Evolutionary conservation across 2,797 vertebrate species (phyloP), one percentile per base, ranked within the genome.

Genomic region (Xenopus petersii): DNA sequence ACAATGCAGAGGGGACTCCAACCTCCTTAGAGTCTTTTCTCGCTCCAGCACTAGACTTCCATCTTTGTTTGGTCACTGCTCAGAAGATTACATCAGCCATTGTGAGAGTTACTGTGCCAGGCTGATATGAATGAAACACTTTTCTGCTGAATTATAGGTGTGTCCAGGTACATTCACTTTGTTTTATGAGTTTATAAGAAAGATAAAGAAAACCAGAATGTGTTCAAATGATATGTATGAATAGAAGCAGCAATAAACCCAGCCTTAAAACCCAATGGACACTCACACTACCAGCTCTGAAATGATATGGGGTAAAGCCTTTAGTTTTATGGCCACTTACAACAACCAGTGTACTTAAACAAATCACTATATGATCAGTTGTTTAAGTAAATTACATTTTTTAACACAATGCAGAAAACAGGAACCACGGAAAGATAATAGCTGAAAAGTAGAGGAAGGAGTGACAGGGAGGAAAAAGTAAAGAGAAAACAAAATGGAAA

Each of bases 161-260:
- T 30, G 26, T 30, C 26, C 26, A 30, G 26, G 26, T 30, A 30
- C 26, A 75, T 69, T 75, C 74, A 75, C 74, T 75, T 55, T 30
- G 17, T 56, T 75, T 75, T 75, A 75, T 75, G 60, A 75, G 74
- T 70, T 56, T 17, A 75, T 49, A 21, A 55, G 26, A 2, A 63
- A 12, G 21, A 62, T 42, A 12, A 62, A 30, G 10, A 26, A 33
- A 12, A 12, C 2, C 6, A 30, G 60, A 11, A 7, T 26, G 24
- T 33, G 17, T 48, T 7, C 48, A 33, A 55, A 73, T 59, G 54
- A 56, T 55, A 64, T 62, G 11, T 62, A 42, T 6, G 24, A 12
- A 2, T 62, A 30, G 70, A 21, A 2, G 21, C 12, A 21, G 56
- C 36, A 12, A 73, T 30, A 59, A 73, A 56, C 46, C 21, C 21